phyloP scores from a whole-genome alignment of 92 coral and sea anemone species.

The Porites rus region DNA sequence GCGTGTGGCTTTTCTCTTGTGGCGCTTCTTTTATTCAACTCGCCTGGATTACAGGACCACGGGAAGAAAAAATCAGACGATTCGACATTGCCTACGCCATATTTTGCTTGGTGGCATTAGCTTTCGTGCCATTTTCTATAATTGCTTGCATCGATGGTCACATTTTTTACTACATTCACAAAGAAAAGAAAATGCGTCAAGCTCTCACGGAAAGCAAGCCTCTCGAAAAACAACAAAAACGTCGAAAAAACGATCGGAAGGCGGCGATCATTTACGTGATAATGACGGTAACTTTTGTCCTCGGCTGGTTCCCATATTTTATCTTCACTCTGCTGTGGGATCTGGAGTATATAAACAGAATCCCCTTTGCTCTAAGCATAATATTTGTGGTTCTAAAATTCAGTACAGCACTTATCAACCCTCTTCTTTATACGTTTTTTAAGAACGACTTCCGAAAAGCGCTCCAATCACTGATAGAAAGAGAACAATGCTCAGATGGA shows the following conservation, averaged over 20 bases:
- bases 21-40: conserved; percentile 66
- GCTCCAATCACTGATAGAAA: conserved; percentile 40
- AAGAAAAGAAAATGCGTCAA: conserved; percentile 45
- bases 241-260: conserved; percentile 61
- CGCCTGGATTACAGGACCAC: conserved; percentile 47
- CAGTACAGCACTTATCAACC: conserved; percentile 76
- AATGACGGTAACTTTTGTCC: conserved; percentile 69
- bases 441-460: conserved; percentile 80
- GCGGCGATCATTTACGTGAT: conserved; percentile 60
- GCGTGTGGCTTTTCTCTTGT: conserved; percentile 74
- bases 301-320: conserved; percentile 83
- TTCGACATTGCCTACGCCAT: conserved; percentile 55
- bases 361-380: conserved; percentile 32
- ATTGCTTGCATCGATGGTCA: conserved; percentile 62
- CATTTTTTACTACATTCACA: conserved; percentile 63
- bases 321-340: conserved; percentile 56
- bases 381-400: conserved; percentile 65
- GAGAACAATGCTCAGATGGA: background rate
- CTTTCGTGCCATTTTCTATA: conserved; percentile 62
- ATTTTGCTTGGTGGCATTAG: conserved; percentile 56
- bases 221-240: conserved; percentile 6
- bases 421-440: conserved; percentile 83
- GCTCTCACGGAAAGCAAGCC: conserved; percentile 23
- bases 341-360: conserved; percentile 1
- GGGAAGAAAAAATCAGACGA: background rate